These are phyloP conservation scores for Parelbella ahira DNA, from an alignment of 2,888 invertebrate genomes.

Conservation along the genomic window DNA sequence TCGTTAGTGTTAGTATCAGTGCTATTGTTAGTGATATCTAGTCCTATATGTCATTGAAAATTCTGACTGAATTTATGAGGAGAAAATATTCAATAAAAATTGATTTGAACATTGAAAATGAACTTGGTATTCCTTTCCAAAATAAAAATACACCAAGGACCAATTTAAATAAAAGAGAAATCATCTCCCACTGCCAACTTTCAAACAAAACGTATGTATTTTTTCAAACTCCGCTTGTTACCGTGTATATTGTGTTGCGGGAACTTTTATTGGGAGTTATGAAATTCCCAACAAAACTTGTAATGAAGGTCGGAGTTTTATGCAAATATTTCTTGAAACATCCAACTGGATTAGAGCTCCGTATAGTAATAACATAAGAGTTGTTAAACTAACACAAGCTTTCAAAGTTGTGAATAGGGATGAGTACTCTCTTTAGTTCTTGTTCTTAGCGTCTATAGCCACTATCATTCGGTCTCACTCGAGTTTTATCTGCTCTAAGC, in stretches of 20 bases:
- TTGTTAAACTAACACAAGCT: constrained; percentile 16
- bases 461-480: no score
- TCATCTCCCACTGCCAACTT: neutral
- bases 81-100: no score
- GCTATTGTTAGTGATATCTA: no score
- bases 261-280: constrained; percentile 21
- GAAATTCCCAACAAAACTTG: constrained; percentile 18
- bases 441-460: no score
- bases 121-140: no score
- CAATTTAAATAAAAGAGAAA: constrained; percentile 3
- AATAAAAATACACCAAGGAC: neutral
- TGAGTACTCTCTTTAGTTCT: constrained; percentile 2
- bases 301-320: constrained; percentile 23
- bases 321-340: constrained; percentile 18
- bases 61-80: no score
- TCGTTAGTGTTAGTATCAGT: no score
- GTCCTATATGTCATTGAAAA: no score
- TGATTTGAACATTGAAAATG: no score
- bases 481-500: no score
- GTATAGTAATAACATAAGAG: constrained; percentile 15
- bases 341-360: constrained; percentile 12
- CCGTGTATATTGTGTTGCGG: constrained; percentile 6
- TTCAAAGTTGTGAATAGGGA: constrained; percentile 8
- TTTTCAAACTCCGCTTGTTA: constrained; percentile 10
- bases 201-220: neutral